phyloP scores from a whole-genome alignment of 2,113 vertebrate genomes.

The Ailurus styani region DNA sequence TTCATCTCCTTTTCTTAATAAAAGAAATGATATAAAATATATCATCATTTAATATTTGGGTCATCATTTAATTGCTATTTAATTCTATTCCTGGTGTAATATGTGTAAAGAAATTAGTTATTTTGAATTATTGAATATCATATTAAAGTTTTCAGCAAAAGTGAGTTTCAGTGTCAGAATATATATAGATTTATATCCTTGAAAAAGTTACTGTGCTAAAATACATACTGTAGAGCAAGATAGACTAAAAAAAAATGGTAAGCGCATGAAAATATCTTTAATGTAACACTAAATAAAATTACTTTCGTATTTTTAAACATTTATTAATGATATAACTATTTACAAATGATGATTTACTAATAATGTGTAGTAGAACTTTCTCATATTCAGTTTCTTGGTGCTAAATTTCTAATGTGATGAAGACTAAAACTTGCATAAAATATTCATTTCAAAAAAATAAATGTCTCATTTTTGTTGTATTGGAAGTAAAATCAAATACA shows the following conservation, averaged over 20 bases:
- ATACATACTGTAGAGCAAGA: neutral
- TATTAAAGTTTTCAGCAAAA: slow-evolving; percentile 3
- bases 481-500: neutral
- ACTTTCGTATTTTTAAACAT: neutral
- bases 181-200: neutral
- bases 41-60: neutral
- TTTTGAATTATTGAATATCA: slow-evolving; percentile 14
- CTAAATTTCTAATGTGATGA: neutral
- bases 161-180: neutral
- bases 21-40: neutral
- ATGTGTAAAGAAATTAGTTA: neutral
- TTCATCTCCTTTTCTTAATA: neutral
- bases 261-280: neutral
- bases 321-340: neutral
- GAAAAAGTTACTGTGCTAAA: neutral
- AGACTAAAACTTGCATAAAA: neutral
- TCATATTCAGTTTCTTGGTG: neutral
- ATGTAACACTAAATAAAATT: neutral
- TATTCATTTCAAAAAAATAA: neutral
- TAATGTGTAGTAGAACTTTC: neutral
- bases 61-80: neutral
- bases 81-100: neutral
- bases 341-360: neutral
- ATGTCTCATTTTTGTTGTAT: neutral
- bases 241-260: neutral